A percentile compares a stretch with the other conserved stretches of the same genome.
These are phyloP conservation scores for Porites evermanni DNA, from an alignment of 92 coral and sea anemone genomes.

Conservation along the genomic window DNA sequence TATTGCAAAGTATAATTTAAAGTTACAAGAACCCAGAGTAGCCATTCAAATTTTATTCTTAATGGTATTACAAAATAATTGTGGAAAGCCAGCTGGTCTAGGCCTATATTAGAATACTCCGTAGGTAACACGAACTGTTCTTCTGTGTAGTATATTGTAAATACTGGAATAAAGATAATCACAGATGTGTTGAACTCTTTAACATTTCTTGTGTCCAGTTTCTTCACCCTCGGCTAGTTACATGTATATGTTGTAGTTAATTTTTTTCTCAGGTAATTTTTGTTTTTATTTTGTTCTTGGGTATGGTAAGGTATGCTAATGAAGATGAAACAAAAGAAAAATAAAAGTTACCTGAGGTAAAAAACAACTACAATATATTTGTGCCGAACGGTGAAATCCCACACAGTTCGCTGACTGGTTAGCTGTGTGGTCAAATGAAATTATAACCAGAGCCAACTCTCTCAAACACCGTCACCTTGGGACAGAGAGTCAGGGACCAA, in stretches of 20 bases:
- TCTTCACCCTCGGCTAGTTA: no score
- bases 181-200: not conserved
- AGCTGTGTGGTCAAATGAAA: not conserved
- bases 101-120: not conserved
- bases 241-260: no score
- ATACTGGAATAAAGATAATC: slow-evolving; percentile 8
- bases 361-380: no score
- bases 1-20: not conserved
- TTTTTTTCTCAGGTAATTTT: no score
- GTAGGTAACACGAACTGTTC: not conserved
- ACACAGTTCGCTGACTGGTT: not conserved
- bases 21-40: no score
- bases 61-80: not conserved
- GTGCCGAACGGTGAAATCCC: no score
- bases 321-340: no score
- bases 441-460: no score
- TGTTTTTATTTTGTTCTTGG: no score
- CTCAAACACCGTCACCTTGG: no score
- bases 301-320: no score
- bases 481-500: slow-evolving; percentile 3
- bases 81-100: slow-evolving; percentile 36
- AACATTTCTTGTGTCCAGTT: not conserved
- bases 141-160: not conserved
- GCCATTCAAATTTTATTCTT: not conserved
- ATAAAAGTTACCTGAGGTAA: no score